Evolutionary conservation across 2,797 vertebrate species (phyloP).

Genomic region (Spinibarbus caldwelli): DNA sequence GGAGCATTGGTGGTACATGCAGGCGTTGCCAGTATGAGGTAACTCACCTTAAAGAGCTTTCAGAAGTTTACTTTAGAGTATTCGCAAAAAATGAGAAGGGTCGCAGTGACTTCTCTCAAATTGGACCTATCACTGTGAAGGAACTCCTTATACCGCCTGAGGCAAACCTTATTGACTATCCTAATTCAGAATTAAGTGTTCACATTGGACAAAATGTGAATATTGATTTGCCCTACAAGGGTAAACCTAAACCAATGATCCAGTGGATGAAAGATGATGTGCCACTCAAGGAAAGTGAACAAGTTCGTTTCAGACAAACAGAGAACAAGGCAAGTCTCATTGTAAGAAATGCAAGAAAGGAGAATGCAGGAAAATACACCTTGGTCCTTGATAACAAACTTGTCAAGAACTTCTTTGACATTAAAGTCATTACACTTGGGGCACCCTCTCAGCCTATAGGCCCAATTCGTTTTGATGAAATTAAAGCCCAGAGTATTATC

Average conservation of each 20-base stretch:
- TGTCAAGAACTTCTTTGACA: slow-evolving; percentile 87
- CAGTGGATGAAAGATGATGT: slow-evolving; percentile 94
- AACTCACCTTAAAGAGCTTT: slow-evolving; percentile 86
- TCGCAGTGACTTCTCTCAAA: slow-evolving; percentile 86
- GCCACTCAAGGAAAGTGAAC: slow-evolving; percentile 93
- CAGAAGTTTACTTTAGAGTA: slow-evolving; percentile 90
- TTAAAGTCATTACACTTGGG: slow-evolving; percentile 89
- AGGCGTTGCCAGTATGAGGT: slow-evolving; percentile 88
- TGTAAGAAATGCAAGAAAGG: slow-evolving; percentile 92
- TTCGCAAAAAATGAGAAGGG: slow-evolving; percentile 98
- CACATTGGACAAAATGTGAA: slow-evolving; percentile 94
- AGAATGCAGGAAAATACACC: slow-evolving; percentile 93
- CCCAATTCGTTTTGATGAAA: slow-evolving; percentile 91
- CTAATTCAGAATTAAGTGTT: slow-evolving; percentile 88
- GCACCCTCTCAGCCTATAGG: slow-evolving; percentile 90
- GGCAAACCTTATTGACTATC: slow-evolving; percentile 89
- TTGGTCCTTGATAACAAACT: slow-evolving; percentile 91
- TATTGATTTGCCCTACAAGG: slow-evolving; percentile 92
- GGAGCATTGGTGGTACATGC: slow-evolving; percentile 85
- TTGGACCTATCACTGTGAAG: slow-evolving; percentile 90
- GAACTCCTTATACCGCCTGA: slow-evolving; percentile 90
- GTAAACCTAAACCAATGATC: slow-evolving; percentile 91
- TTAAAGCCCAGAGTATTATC: slow-evolving; percentile 93
- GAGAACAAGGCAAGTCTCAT: slow-evolving; percentile 90
- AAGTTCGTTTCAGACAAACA: slow-evolving; percentile 91